Evolutionary conservation across 2,888 invertebrate genomes (phyloP), one percentile per base, ranked within the genome.

Genomic region (Notodonta ziczac): DNA sequence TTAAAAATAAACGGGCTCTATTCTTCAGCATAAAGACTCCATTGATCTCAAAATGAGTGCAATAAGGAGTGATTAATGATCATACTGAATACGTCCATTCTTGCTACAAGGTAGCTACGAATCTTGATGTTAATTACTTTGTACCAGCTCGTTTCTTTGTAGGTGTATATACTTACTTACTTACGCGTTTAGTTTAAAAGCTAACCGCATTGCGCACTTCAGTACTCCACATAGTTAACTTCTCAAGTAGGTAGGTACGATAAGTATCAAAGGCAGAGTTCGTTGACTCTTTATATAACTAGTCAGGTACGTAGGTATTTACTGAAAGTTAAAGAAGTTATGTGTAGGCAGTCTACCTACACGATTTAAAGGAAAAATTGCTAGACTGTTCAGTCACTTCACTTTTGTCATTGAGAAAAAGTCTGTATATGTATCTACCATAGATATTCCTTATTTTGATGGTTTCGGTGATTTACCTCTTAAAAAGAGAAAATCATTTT

Each of bases 61-160:
- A 87, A 80, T 85, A 82, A 81, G 75, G 76, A 85, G 77, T 89
- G 87, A 89, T 89, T 89, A 83, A 89, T 88, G 80, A 65, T 72
- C 68, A 66, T 72, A 67, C 66, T 83, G 80, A 85, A 85, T 84
- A 76, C 74, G 73, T 62, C 62, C 73, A 69, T 80, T 82, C 72
- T 80, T 74, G 64, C 24, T 63, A 70, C 65, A 65, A 62, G 53
- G 55, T 67, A 60, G 67, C 62, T 69, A 65, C 65, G 61, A 71
- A 74, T 74, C 70, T 73, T 74, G 72, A 67, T 77, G 9, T 53
- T 35, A 54, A 54, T 76, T 75, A 72, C 63, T 44, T 58, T 57
- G 51, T 61, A 57, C 58, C 59, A 32, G 62, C 52, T 57, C 52
- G 44, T 58, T 67, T 62, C 53, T 73, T 72, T 71, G 62, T 66